Conservation (phyloP, 2,113 vertebrate species). For the Rhynchomys soricoides region DNA sequence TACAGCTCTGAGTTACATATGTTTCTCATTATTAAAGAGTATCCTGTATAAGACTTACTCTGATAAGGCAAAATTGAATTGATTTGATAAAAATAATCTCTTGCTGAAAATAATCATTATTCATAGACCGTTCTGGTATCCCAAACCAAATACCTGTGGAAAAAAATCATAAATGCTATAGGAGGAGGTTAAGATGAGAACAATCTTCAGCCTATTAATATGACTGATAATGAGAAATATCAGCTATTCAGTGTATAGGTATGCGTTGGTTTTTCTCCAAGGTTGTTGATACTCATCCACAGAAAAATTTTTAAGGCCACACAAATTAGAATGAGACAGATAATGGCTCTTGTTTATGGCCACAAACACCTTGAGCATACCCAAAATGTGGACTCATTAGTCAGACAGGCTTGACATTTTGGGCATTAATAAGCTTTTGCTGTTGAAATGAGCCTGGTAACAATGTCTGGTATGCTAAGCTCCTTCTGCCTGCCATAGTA, state of each 20-base stretch:
- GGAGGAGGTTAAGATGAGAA: not conserved
- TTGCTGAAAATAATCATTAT: conserved; percentile 53
- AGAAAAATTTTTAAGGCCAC: not conserved
- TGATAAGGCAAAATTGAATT: conserved; percentile 74
- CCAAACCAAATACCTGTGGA: not conserved
- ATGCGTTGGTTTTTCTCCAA: not conserved
- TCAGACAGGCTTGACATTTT: not conserved
- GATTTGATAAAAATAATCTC: conserved; percentile 62
- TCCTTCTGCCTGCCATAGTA: accelerated
- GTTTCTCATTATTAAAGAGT: conserved; percentile 69
- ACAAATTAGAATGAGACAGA: not conserved
- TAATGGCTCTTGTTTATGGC: not conserved
- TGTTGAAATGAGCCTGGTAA: not conserved
- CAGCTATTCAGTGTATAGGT: not conserved
- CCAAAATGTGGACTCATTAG: not conserved
- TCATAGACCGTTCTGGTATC: not conserved
- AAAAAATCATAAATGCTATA: not conserved
- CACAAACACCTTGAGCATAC: no score
- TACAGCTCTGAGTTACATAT: conserved; percentile 56
- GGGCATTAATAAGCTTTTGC: not conserved
- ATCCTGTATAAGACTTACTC: conserved; percentile 65
- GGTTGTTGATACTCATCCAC: not conserved
- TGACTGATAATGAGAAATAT: not conserved
- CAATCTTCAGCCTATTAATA: not conserved
- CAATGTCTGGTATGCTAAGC: not conserved